These are phyloP conservation scores for Drosophila tsacasi DNA, from an alignment of 1,140 invertebrate species.

Conservation along the genomic window DNA sequence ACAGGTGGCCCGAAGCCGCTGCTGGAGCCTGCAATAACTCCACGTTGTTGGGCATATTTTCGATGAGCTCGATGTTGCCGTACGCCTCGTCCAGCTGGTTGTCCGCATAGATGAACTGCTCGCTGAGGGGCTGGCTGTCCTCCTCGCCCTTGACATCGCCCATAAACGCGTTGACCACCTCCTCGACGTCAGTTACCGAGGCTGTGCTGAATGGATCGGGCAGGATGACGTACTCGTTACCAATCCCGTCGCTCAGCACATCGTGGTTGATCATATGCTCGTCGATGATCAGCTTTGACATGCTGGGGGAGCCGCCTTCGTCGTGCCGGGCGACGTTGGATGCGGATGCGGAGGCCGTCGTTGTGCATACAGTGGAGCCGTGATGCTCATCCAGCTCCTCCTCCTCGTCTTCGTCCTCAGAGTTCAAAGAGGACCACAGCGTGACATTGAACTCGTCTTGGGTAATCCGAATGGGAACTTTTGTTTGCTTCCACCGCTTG, in stretches of 20 bases:
- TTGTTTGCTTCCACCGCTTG: slow-evolving; percentile 77
- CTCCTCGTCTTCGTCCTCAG: slow-evolving; percentile 72
- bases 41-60: slow-evolving; percentile 73
- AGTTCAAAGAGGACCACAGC: slow-evolving; percentile 71
- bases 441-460: slow-evolving; percentile 78
- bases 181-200: slow-evolving; percentile 71
- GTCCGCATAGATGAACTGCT: slow-evolving; percentile 61
- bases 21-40: slow-evolving; percentile 45
- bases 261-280: slow-evolving; percentile 70
- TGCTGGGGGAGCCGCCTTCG: slow-evolving; percentile 19
- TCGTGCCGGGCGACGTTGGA: slow-evolving; percentile 14
- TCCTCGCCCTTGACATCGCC: slow-evolving; percentile 67
- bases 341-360: slow-evolving; percentile 3
- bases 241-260: slow-evolving; percentile 70
- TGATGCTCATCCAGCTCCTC: slow-evolving; percentile 58
- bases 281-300: slow-evolving; percentile 70
- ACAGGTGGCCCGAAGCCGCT: neutral
- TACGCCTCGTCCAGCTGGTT: slow-evolving; percentile 70
- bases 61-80: slow-evolving; percentile 69
- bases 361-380: slow-evolving; percentile 1
- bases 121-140: slow-evolving; percentile 63
- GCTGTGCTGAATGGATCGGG: slow-evolving; percentile 74
- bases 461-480: slow-evolving; percentile 75
- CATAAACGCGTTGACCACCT: slow-evolving; percentile 77
- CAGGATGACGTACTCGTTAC: slow-evolving; percentile 77